Conservation (phyloP, 1,140 invertebrate genomes). For the Vanessa atalanta region DNA sequence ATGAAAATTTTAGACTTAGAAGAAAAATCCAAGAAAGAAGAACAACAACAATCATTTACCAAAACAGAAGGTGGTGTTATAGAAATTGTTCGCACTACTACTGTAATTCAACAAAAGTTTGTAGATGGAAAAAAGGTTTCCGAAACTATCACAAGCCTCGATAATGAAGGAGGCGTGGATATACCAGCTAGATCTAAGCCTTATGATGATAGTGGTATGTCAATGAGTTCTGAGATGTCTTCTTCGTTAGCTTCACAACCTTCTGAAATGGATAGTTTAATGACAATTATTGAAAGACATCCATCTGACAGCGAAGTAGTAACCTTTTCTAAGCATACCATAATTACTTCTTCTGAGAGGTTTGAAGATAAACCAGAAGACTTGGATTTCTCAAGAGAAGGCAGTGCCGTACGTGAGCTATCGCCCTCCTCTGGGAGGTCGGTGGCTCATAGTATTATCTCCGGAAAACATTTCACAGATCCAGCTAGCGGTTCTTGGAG, state of each 20-base stretch:
- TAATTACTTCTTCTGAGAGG: slow-evolving; percentile 54
- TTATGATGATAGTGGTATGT: slow-evolving; percentile 68
- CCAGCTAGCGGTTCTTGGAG: slow-evolving; percentile 80
- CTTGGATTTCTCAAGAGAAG: slow-evolving; percentile 69
- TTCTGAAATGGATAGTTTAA: slow-evolving; percentile 78
- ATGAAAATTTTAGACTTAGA: slow-evolving; percentile 77
- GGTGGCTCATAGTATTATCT: slow-evolving; percentile 74
- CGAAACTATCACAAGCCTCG: slow-evolving; percentile 77
- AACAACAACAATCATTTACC: slow-evolving; percentile 45
- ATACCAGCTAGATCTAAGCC: slow-evolving; percentile 63
- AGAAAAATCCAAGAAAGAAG: slow-evolving; percentile 60
- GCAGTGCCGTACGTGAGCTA: slow-evolving; percentile 73
- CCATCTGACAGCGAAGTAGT: slow-evolving; percentile 60
- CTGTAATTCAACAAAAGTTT: slow-evolving; percentile 80
- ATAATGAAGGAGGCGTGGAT: slow-evolving; percentile 71
- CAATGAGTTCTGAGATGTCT: slow-evolving; percentile 78
- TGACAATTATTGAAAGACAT: slow-evolving; percentile 76
- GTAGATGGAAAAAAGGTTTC: slow-evolving; percentile 81
- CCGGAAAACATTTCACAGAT: slow-evolving; percentile 81
- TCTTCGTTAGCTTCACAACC: slow-evolving; percentile 78
- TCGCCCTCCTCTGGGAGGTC: slow-evolving; percentile 79
- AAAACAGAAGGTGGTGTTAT: slow-evolving; percentile 65
- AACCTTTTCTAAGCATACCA: slow-evolving; percentile 64
- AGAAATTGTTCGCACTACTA: slow-evolving; percentile 81
- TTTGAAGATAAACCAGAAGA: slow-evolving; percentile 67